A percentile compares a stretch with the other conserved stretches of the same genome.
Evolutionary conservation across 64 coral and sea anemone genomes (phyloP).

Genomic region (Stichodactyla mertensii): DNA sequence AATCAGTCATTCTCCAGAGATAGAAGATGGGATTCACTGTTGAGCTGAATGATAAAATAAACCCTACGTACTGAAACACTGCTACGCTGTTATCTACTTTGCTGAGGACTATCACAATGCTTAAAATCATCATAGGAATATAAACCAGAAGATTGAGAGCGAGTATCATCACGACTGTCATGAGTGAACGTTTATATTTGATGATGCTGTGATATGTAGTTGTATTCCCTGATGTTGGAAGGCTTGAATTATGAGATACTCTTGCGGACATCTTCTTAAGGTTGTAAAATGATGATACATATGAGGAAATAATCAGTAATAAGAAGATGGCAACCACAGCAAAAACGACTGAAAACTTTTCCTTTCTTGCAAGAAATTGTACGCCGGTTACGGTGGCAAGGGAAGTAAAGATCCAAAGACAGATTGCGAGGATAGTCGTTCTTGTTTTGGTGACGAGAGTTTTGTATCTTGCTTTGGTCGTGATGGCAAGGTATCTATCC

Average conservation of each 20-base stretch:
- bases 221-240: background rate
- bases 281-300: background rate
- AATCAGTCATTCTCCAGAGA: background rate
- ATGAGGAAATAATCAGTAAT: background rate
- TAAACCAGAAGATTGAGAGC: background rate
- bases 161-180: background rate
- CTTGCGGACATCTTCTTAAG: background rate
- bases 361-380: background rate
- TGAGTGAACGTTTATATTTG: background rate
- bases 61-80: background rate
- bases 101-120: background rate
- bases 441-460: background rate
- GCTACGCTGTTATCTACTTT: background rate
- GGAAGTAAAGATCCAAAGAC: background rate
- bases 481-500: conserved; percentile 2
- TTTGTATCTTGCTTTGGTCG: background rate
- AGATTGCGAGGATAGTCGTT: background rate
- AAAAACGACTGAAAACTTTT: background rate
- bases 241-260: background rate
- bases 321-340: background rate
- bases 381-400: background rate
- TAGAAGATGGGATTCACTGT: background rate
- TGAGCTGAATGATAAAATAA: background rate
- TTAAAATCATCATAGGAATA: background rate
- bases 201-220: background rate